Conservation (phyloP, 2,888 invertebrate species). For the Mesochorus sp. region DNA sequence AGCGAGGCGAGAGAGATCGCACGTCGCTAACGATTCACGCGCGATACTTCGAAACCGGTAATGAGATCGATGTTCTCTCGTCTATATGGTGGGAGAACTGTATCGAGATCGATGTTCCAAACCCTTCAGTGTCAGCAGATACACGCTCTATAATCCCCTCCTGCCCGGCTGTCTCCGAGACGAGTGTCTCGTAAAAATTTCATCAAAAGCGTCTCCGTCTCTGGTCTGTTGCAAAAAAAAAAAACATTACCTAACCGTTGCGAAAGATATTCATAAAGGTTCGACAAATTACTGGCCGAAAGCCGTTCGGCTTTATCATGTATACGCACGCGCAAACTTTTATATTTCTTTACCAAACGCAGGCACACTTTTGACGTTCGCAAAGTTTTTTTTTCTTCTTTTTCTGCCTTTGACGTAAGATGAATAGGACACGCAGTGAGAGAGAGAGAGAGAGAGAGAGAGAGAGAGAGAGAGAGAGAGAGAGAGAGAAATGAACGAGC, state of each 20-base stretch:
- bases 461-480: background rate
- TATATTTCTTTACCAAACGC: constrained; percentile 35
- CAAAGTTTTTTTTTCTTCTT: background rate
- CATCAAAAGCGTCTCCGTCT: constrained; percentile 38
- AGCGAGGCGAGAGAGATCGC: constrained; percentile 42
- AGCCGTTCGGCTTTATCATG: constrained; percentile 37
- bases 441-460: constrained; percentile 1
- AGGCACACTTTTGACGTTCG: background rate
- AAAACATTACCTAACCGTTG: background rate
- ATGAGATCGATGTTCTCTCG: constrained; percentile 60
- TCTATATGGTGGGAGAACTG: constrained; percentile 9
- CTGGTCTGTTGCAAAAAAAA: constrained; percentile 4
- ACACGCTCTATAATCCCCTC: constrained; percentile 51
- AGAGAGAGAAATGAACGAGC: no score
- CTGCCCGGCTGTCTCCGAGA: constrained; percentile 22
- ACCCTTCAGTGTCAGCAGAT: constrained; percentile 42
- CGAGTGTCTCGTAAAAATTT: constrained; percentile 39
- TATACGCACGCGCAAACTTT: constrained; percentile 8
- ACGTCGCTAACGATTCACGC: constrained; percentile 60
- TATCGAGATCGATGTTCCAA: constrained; percentile 11
- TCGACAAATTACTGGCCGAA: constrained; percentile 54
- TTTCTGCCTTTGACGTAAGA: constrained; percentile 21
- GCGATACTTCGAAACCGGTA: constrained; percentile 61
- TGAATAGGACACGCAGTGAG: constrained; percentile 2
- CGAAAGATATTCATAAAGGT: constrained; percentile 35